Evolutionary conservation across 2,113 vertebrate species (phyloP), one percentile per base, ranked within the genome.

Genomic region (Rhinichthys klamathensis): DNA sequence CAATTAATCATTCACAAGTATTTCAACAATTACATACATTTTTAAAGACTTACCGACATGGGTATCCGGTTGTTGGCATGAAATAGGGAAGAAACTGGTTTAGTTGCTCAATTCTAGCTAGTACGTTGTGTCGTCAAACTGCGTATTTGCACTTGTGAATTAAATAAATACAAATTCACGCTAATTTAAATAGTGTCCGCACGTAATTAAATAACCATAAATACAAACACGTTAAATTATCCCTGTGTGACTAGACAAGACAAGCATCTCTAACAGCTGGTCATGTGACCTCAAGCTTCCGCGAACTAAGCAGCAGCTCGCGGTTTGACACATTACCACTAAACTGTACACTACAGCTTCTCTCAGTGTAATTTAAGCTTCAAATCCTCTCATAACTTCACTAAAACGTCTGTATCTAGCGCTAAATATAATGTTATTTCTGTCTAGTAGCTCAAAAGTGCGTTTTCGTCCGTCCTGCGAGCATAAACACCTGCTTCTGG

Each of bases 1-100:
- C 8, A 9, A 77, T 51, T 0, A 23, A 12, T 25, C 23, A 18
- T 27, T 51, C 13, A 32, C 60, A 11, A 30, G 32, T 27, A 27
- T 41, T 78, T 78, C 11, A 6, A 75, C 38, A 54, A 30, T 56
- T 25, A 49, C 41, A 46, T 9, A 49, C 16, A 56, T 74, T 32
- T 56, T 25, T 8, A 35, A 30, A 6, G 32, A 84, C 85, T 86
- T 23, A 88, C 87, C 81, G 87, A 81, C 87, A 88, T 88, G 8
- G 21, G 70, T 44, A 32, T 63, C 77, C 81, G 82, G 61, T 6
- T 61, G 87, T 54, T 32, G 16, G 85, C 87, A 84, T 80, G 77
- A 81, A 88, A 88, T 8, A 84, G 60, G 77, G 32, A 84, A 85
- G 35, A 54, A 77, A 75, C 25, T 46, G 58, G 10, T 23, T 44